Base-by-base conservation (phyloP, 1,140 invertebrate genomes). In the Harlomillsia oculata region DNA sequence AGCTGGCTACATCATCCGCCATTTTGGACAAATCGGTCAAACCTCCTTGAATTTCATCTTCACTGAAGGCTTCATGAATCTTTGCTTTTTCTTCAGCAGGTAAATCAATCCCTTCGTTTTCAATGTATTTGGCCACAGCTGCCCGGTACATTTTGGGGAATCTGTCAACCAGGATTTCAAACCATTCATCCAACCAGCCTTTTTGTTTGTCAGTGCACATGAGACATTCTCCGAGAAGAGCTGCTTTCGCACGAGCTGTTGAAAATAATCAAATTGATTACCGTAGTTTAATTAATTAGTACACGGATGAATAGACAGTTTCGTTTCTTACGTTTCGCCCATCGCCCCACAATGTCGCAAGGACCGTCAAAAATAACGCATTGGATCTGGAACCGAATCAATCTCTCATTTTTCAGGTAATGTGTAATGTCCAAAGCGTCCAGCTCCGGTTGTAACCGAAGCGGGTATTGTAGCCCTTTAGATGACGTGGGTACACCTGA, bases 321-420 rank as follows among this genome's bases (percentile, higher is more conserved):
- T n/a, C n/a, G n/a, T n/a, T n/a, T 28, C 50, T 59, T 40, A 59
- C 57, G 58, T 23, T 60, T 60, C 11, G 46, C 52, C 58, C 58
- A 60, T 29, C 43, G 21, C 34, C 51, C 51, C 1, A 60, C 44
- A 21, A 56, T 52, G 21, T 61, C 59, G 29, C 59, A 61, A 3
- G 59, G 59, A 23, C 28, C 46, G n/a, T n/a, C n/a, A 28, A 43
- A 53, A 9, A 61, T 36, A 25, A 61, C 30, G 40, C 59, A 61
- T 16, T 54, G 30, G n/a, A 61, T n/a, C 18, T 61, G 59, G n/a
- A 61, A 36, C 30, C 29, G 30, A n/a, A 61, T 29, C 14, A 52
- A 34, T 48, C 53, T 54, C 16, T 49, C 36, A 14, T 49, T 61
- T 34, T 34, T 51, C 16, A 61, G 45, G 18, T 61, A 61, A n/a